Evolutionary conservation across 2,888 invertebrate species (phyloP).

Genomic region (Noctuana brunneofusca): DNA sequence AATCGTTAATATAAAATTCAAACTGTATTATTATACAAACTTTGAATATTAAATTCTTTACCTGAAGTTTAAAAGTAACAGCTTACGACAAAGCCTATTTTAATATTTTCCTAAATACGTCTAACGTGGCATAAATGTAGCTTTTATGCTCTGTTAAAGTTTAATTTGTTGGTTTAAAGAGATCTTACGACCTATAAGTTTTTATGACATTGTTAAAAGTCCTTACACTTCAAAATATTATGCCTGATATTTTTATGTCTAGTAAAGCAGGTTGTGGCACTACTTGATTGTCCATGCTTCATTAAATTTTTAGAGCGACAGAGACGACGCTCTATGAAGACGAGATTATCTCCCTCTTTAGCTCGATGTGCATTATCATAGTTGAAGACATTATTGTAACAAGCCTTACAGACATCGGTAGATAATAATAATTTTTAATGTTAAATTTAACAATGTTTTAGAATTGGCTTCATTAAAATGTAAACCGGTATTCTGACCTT

Average conservation of each 20-base stretch:
- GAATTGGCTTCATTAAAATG: neutral
- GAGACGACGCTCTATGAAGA: too few species aligned
- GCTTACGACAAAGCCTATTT: slow-evolving; percentile 17
- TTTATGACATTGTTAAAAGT: slow-evolving; percentile 29
- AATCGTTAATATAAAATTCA: neutral
- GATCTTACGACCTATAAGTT: slow-evolving; percentile 31
- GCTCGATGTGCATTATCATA: too few species aligned
- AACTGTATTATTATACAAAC: neutral
- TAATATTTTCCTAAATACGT: slow-evolving; percentile 25
- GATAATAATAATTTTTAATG: too few species aligned
- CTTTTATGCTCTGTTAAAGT: slow-evolving; percentile 33
- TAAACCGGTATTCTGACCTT: neutral
- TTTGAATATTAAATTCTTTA: neutral
- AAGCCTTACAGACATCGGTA: too few species aligned
- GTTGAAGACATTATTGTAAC: too few species aligned
- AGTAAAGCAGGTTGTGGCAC: neutral
- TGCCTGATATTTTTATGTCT: slow-evolving; percentile 11
- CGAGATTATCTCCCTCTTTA: too few species aligned
- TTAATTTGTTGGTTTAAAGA: slow-evolving; percentile 32
- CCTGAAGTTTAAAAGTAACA: slow-evolving; percentile 7
- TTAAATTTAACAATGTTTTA: neutral
- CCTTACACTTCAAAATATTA: slow-evolving; percentile 24
- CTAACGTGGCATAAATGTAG: slow-evolving; percentile 26
- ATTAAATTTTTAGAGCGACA: too few species aligned
- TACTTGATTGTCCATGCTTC: neutral